A percentile compares a stretch with the other conserved stretches of the same genome.
phyloP scores from a whole-genome alignment of 2,797 vertebrate species.

The Chaetodon trifasciatus region DNA sequence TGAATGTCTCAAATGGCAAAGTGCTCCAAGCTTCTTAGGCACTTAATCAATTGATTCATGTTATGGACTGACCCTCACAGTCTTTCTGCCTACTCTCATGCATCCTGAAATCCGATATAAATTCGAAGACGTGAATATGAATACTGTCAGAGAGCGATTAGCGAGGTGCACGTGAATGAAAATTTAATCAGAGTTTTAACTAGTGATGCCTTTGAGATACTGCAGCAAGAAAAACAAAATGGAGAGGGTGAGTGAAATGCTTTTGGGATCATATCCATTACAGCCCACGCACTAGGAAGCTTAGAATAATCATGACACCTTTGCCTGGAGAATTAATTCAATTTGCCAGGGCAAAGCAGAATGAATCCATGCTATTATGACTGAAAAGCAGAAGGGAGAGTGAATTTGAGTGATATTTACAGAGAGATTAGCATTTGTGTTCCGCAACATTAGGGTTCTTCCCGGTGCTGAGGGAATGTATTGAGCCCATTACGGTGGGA shows the following conservation, averaged over 20 bases:
- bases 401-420: slow-evolving; percentile 81
- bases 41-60: slow-evolving; percentile 69
- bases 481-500: slow-evolving; percentile 74
- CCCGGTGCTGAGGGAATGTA: slow-evolving; percentile 71
- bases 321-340: slow-evolving; percentile 74
- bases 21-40: slow-evolving; percentile 62
- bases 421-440: slow-evolving; percentile 84
- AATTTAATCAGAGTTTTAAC: slow-evolving; percentile 40
- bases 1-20: slow-evolving; percentile 62
- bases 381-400: slow-evolving; percentile 58
- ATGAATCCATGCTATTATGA: slow-evolving; percentile 68
- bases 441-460: slow-evolving; percentile 81
- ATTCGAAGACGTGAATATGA: slow-evolving; percentile 48
- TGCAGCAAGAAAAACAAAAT: slow-evolving; percentile 21
- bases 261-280: slow-evolving; percentile 62
- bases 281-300: slow-evolving; percentile 45
- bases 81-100: slow-evolving; percentile 15
- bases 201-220: slow-evolving; percentile 44
- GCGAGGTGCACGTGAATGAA: slow-evolving; percentile 10
- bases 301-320: slow-evolving; percentile 72
- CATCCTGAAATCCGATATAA: slow-evolving; percentile 51
- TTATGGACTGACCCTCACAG: slow-evolving; percentile 54
- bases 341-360: slow-evolving; percentile 68
- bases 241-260: slow-evolving; percentile 36
- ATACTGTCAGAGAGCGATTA: slow-evolving; percentile 35